Percentiles rank a stretch among this genome's conserved stretches.
Conservation (phyloP, 2,797 vertebrate genomes). For the Phoxinus dragarum region DNA sequence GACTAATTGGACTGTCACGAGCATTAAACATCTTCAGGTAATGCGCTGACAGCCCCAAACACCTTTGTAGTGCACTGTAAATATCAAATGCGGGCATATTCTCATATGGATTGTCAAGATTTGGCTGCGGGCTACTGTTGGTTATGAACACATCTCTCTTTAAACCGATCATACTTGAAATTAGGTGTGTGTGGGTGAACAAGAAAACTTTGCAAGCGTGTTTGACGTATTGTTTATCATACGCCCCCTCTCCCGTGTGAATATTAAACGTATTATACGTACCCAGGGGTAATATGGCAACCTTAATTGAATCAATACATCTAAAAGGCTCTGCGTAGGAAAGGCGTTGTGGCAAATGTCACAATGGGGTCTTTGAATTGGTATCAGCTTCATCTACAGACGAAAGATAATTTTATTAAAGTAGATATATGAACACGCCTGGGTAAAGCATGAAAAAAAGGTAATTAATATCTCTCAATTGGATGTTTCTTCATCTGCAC, state of each 20-base stretch:
- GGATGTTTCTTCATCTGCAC: background rate
- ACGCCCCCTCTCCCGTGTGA: conserved; percentile 23
- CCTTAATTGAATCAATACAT: conserved; percentile 44
- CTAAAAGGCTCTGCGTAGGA: background rate
- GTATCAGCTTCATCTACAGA: background rate
- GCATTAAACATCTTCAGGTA: conserved; percentile 61
- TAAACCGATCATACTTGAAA: conserved; percentile 57
- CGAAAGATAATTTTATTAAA: conserved; percentile 7
- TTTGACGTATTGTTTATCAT: conserved; percentile 40
- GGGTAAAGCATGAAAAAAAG: background rate
- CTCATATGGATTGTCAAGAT: conserved; percentile 62
- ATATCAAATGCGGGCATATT: conserved; percentile 64
- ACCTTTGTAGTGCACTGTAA: conserved; percentile 52
- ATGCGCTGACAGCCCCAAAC: conserved; percentile 56
- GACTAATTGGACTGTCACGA: conserved; percentile 68
- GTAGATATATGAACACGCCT: background rate
- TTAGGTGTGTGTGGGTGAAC: conserved; percentile 11
- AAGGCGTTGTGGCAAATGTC: background rate
- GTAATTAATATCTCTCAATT: background rate
- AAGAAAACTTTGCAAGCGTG: background rate
- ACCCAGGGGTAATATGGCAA: conserved; percentile 13
- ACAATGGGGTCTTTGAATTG: conserved; percentile 1
- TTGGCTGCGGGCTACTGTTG: conserved; percentile 57
- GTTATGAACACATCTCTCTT: conserved; percentile 62
- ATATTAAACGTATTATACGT: conserved; percentile 41